Conservation (phyloP, 2,113 vertebrate species). For the Corynorhinus townsendii region DNA sequence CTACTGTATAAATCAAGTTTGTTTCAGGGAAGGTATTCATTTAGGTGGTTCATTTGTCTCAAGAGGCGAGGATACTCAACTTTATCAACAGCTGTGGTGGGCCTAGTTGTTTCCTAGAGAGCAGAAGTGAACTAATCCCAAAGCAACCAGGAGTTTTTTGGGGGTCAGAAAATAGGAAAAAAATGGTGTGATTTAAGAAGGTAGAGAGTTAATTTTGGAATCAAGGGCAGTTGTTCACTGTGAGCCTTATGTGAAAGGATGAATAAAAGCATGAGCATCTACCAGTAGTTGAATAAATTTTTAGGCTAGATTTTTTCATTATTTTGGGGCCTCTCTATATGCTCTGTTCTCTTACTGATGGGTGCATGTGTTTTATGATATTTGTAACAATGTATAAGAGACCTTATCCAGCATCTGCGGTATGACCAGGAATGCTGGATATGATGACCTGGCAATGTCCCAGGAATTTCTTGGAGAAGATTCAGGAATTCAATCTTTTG, state of each 20-base stretch:
- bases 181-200: background rate
- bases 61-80: background rate
- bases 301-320: background rate
- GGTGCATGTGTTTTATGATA: background rate
- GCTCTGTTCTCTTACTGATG: background rate
- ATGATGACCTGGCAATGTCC: background rate
- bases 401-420: background rate
- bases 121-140: background rate
- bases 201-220: background rate
- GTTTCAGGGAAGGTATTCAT: no score
- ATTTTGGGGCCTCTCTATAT: background rate
- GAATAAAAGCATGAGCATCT: background rate
- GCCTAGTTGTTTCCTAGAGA: background rate
- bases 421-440: background rate
- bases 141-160: background rate
- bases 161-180: background rate
- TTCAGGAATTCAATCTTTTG: background rate
- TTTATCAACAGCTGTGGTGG: background rate
- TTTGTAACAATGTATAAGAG: background rate
- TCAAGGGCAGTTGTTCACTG: background rate
- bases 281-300: background rate
- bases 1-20: no score
- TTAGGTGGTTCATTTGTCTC: background rate
- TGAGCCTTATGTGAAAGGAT: background rate
- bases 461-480: constrained; percentile 3